Evolutionary conservation across 2,113 vertebrate species (phyloP).

Genomic region (Danionella cerebrum): DNA sequence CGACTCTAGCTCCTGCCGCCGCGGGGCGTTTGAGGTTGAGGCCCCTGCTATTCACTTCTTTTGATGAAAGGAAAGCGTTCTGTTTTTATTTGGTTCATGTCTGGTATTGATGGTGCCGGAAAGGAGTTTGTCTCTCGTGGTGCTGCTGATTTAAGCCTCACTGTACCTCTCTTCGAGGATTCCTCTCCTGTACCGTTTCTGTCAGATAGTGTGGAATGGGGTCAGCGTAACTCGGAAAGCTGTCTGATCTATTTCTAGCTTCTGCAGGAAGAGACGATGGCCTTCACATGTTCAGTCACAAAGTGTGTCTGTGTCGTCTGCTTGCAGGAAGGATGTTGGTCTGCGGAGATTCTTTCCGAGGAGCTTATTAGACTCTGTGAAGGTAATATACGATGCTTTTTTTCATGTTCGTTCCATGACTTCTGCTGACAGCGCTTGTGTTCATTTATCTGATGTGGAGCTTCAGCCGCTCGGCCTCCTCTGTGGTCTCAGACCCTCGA

Average conservation of each 20-base stretch:
- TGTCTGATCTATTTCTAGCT: slow-evolving; percentile 32
- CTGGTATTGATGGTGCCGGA: too few species aligned
- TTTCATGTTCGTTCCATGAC: neutral
- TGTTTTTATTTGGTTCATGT: too few species aligned
- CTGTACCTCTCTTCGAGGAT: neutral
- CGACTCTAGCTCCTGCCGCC: too few species aligned
- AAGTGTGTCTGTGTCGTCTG: neutral
- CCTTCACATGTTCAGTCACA: too few species aligned
- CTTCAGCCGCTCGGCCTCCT: slow-evolving; percentile 21
- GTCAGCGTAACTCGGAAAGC: slow-evolving; percentile 34
- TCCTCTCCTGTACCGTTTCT: neutral
- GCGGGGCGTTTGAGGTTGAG: too few species aligned
- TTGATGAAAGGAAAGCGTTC: too few species aligned
- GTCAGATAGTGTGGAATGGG: slow-evolving; percentile 22
- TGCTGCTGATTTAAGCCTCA: too few species aligned
- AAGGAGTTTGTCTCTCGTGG: too few species aligned
- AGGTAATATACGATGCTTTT: slow-evolving; percentile 70
- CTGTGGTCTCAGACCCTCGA: slow-evolving; percentile 11
- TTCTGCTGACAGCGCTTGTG: neutral
- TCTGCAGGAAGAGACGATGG: too few species aligned
- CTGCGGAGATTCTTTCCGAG: slow-evolving; percentile 95
- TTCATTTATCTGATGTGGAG: neutral
- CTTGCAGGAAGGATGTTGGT: slow-evolving; percentile 91
- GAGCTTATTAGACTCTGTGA: slow-evolving; percentile 94
- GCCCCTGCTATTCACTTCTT: too few species aligned